Conservation (phyloP, 2,888 invertebrate genomes). For the Drosophila melanosoma region DNA sequence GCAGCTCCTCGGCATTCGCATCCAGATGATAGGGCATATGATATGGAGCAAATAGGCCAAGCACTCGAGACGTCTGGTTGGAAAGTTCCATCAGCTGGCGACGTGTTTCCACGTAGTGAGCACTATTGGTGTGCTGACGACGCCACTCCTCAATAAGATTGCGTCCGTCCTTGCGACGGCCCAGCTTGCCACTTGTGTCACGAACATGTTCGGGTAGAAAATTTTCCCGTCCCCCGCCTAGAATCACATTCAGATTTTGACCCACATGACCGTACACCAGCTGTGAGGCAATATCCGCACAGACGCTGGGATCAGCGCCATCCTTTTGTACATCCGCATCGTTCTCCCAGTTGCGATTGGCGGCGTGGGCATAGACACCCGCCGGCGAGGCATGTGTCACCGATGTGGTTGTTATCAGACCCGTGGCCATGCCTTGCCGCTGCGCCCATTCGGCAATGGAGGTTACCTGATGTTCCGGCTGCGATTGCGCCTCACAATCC, state of each 20-base stretch:
- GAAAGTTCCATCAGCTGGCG: slow-evolving; percentile 87
- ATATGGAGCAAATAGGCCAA: slow-evolving; percentile 89
- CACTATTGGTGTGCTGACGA: slow-evolving; percentile 81
- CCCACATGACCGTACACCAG: slow-evolving; percentile 89
- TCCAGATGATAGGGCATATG: slow-evolving; percentile 91
- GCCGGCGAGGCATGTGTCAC: slow-evolving; percentile 93
- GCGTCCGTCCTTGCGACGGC: slow-evolving; percentile 87
- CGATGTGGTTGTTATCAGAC: slow-evolving; percentile 91
- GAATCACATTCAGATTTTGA: slow-evolving; percentile 89
- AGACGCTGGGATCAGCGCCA: slow-evolving; percentile 86
- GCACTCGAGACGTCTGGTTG: slow-evolving; percentile 87
- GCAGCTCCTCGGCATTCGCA: slow-evolving; percentile 86
- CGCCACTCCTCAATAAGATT: slow-evolving; percentile 90
- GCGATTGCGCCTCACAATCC: slow-evolving; percentile 88
- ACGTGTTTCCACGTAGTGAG: slow-evolving; percentile 88
- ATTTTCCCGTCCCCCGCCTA: slow-evolving; percentile 91
- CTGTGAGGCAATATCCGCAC: slow-evolving; percentile 91
- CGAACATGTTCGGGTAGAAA: slow-evolving; percentile 87
- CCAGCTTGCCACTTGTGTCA: slow-evolving; percentile 86
- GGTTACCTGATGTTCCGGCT: slow-evolving; percentile 87
- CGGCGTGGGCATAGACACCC: slow-evolving; percentile 90
- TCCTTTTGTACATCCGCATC: slow-evolving; percentile 87
- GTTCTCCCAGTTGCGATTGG: slow-evolving; percentile 90
- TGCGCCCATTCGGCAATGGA: slow-evolving; percentile 91
- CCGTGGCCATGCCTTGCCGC: slow-evolving; percentile 87